Evolutionary conservation across 2,888 invertebrate species (phyloP), one percentile per base, ranked within the genome.

Genomic region (Campoplex nolae): DNA sequence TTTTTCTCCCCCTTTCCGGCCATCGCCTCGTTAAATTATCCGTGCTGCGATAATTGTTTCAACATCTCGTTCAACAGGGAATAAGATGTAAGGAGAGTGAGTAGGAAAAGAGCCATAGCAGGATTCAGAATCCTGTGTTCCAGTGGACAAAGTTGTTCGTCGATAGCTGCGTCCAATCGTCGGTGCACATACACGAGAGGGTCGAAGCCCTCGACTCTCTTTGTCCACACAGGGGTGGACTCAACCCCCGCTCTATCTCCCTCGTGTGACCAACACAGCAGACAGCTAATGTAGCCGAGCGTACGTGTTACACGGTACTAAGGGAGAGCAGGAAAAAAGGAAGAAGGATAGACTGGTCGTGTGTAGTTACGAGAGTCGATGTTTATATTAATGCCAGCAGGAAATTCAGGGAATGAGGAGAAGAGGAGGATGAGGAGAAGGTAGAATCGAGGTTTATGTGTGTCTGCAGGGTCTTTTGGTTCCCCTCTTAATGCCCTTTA

Each of bases 371-470:
- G 70, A 38, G 80, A 87, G 88, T 86, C 88, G 88, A 90, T 90
- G 89, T 89, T 90, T 88, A 90, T 90, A 89, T 90, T 90, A 86
- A 90, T 88, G 88, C 82, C 76, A 79, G 82, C 82, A 83, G 87
- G 84, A 87, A 87, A 85, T 88, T 76, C 51, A 80, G 71, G 77
- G 82, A 75, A 68, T 65, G 74, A 83, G 82, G 75, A 86, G 23
- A 23, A 23, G 23, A 23, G 68, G 83, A 85, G 85, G 78, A 75
- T 85, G 82, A 83, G 83, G 84, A 73, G 85, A 51, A 35, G 70
- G 54, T 56, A 71, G 71, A 74, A 79, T 68, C 70, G 45, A 42
- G 45, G 28, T 83, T 35, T 67, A 23, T 56, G 51, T 74, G 73
- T 68, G 74, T n/a, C 48, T 56, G n/a, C n/a, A n/a, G 48, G n/a